Conservation (phyloP, 2,888 invertebrate species). For the Drosophila cognata region DNA sequence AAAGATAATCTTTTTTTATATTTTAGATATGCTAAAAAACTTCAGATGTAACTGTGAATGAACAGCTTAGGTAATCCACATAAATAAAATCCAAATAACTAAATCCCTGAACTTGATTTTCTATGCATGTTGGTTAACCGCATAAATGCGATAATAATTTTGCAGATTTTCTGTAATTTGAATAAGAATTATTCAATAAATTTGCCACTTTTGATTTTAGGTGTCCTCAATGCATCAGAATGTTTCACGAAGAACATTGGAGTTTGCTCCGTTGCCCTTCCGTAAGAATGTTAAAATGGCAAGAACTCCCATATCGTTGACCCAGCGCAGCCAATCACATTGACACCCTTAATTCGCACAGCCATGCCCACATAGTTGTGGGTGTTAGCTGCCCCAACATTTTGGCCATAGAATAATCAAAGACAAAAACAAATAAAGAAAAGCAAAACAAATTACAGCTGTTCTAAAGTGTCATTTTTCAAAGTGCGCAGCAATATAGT, state of each 20-base stretch:
- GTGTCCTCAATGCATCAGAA: not conserved
- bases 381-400: conserved; percentile 21
- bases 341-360: conserved; percentile 60
- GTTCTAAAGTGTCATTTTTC: conserved; percentile 82
- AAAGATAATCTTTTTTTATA: no score
- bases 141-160: not conserved
- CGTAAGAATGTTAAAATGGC: conserved; percentile 27
- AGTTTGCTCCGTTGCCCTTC: no score
- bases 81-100: no score
- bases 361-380: conserved; percentile 46
- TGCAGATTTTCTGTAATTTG: not conserved
- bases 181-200: not conserved
- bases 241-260: conserved; percentile 1
- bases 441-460: conserved; percentile 76
- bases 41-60: no score
- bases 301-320: conserved; percentile 56
- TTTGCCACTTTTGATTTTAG: not conserved
- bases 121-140: not conserved
- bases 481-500: conserved; percentile 50
- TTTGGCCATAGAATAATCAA: conserved; percentile 13
- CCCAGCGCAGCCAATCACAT: conserved; percentile 61
- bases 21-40: no score
- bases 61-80: no score
- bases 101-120: no score
- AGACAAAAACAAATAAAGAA: conserved; percentile 7